Evolutionary conservation across 2,797 vertebrate species (phyloP).

Genomic region (Merluccius polli): DNA sequence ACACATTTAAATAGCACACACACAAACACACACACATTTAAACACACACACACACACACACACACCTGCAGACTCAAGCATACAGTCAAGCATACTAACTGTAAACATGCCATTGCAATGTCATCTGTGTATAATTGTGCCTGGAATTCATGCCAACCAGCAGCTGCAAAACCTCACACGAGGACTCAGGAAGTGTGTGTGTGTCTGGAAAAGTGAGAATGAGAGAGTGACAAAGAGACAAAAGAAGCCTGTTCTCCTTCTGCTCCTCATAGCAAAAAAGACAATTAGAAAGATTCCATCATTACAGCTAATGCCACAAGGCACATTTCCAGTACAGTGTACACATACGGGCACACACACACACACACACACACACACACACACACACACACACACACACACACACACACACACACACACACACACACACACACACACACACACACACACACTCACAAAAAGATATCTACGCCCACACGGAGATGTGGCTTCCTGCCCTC

Average conservation of each 20-base stretch:
- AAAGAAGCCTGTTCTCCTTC: background rate
- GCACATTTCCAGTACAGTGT: background rate
- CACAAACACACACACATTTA: background rate
- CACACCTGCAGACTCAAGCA: background rate
- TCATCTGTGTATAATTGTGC: slow-evolving; percentile 33
- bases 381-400: background rate
- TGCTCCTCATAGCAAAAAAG: background rate
- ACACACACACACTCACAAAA: slow-evolving; percentile 21
- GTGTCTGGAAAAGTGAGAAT: background rate
- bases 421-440: slow-evolving; percentile 7
- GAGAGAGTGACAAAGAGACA: slow-evolving; percentile 19
- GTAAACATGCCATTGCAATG: slow-evolving; percentile 22
- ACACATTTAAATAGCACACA: background rate
- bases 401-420: slow-evolving; percentile 10
- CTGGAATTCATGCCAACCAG: slow-evolving; percentile 10
- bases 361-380: background rate
- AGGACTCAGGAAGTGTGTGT: background rate
- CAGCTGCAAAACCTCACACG: slow-evolving; percentile 31
- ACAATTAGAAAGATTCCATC: background rate
- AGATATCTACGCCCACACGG: slow-evolving; percentile 2
- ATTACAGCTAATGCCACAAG: background rate
- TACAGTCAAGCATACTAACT: slow-evolving; percentile 1
- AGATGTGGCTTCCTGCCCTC: slow-evolving; percentile 40
- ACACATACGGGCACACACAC: no score
- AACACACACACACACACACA: background rate